These are phyloP conservation scores for Lamprologus speciosus DNA, from an alignment of 2,113 vertebrate species.

Conservation along the genomic window DNA sequence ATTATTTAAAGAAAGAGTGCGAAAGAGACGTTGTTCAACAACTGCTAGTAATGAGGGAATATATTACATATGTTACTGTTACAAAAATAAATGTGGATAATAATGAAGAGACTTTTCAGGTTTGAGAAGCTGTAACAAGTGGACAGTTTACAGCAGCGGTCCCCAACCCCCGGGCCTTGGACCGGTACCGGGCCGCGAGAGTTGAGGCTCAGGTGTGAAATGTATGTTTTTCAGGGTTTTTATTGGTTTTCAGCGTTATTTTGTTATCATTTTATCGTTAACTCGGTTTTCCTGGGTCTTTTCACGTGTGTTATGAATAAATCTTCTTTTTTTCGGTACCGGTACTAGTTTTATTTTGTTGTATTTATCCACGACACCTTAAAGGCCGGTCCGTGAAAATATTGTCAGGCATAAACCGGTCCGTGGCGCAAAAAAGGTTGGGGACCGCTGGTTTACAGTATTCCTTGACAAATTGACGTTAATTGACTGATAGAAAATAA, in stretches of 20 bases:
- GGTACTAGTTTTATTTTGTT: background rate
- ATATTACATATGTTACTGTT: background rate
- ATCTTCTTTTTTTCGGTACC: background rate
- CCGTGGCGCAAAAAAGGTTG: background rate
- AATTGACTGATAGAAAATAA: background rate
- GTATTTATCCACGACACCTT: background rate
- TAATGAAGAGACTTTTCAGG: background rate
- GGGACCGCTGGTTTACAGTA: background rate
- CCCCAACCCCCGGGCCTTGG: background rate
- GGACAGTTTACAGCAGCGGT: background rate
- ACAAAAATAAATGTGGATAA: background rate
- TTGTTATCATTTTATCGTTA: fast-evolving
- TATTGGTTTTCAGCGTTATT: background rate
- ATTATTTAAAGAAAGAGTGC: background rate
- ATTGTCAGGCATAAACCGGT: background rate
- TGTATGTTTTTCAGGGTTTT: background rate
- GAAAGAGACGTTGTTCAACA: background rate
- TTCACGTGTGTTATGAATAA: background rate
- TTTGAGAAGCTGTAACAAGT: background rate
- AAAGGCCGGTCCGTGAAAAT: background rate
- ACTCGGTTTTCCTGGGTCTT: background rate
- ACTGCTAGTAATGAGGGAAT: background rate
- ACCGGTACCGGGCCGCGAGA: background rate
- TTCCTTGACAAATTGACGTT: background rate
- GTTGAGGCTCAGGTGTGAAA: background rate